Percentiles rank a stretch among this genome's conserved stretches.
Conservation (phyloP, 1,140 invertebrate species). For the Macrosteles quadrilineatus region DNA sequence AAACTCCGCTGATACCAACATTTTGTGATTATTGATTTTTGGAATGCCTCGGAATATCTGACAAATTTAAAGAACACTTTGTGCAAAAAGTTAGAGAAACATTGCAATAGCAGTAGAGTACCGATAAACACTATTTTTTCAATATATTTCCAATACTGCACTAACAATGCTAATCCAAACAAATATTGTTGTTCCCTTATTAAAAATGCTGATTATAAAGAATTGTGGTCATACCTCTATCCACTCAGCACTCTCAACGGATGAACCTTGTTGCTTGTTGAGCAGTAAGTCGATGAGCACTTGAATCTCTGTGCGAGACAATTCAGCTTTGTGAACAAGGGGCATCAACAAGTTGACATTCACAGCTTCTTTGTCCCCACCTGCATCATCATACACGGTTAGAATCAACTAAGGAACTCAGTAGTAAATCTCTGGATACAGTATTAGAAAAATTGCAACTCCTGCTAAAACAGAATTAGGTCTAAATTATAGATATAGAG, state of each 20-base stretch:
- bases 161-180: too few relatives aligned
- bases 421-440: not conserved
- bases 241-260: conserved; percentile 77
- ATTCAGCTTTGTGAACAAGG: conserved; percentile 72
- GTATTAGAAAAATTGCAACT: not conserved
- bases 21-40: too few relatives aligned
- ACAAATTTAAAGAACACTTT: too few relatives aligned
- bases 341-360: conserved; percentile 69
- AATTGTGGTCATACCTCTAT: conserved; percentile 72
- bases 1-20: too few relatives aligned
- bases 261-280: conserved; percentile 81
- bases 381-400: conserved; percentile 51
- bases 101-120: too few relatives aligned
- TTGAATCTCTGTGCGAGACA: conserved; percentile 84
- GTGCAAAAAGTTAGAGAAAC: too few relatives aligned
- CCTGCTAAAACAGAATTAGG: not conserved
- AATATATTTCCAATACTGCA: too few relatives aligned
- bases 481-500: too few relatives aligned
- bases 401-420: not conserved
- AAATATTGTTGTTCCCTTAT: too few relatives aligned
- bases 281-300: conserved; percentile 83
- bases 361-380: conserved; percentile 62
- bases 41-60: too few relatives aligned
- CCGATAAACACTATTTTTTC: too few relatives aligned
- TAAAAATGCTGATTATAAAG: too few relatives aligned